These are phyloP conservation scores for Bombylius discolor DNA, from an alignment of 2,888 invertebrate genomes.

Conservation along the genomic window DNA sequence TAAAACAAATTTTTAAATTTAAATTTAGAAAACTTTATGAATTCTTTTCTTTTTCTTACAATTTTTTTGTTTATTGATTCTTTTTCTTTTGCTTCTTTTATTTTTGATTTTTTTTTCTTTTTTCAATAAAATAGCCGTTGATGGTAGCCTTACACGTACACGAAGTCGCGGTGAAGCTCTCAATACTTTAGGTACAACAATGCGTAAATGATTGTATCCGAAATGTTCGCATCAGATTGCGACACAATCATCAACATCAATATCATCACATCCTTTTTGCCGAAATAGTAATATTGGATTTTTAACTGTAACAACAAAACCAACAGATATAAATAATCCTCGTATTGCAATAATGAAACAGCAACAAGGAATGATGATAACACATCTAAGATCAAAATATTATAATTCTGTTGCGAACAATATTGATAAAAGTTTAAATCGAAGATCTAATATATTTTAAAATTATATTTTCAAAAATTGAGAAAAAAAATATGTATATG, in stretches of 20 bases:
- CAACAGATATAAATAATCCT: not conserved
- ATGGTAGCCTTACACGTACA: slow-evolving; percentile 59
- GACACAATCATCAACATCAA: too few relatives aligned
- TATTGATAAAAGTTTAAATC: slow-evolving; percentile 5
- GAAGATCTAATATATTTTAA: slow-evolving; percentile 12
- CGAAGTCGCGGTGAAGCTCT: slow-evolving; percentile 72
- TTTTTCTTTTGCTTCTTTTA: not conserved
- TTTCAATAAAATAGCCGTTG: slow-evolving; percentile 37
- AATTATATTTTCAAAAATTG: not conserved
- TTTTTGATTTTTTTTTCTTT: too few relatives aligned
- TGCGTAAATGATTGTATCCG: slow-evolving; percentile 37
- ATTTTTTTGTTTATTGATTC: not conserved
- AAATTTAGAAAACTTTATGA: not conserved
- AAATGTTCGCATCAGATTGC: slow-evolving; percentile 35
- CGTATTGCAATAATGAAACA: not conserved
- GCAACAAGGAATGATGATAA: not conserved
- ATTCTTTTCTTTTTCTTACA: not conserved
- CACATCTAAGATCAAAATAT: too few relatives aligned
- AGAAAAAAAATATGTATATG: not conserved
- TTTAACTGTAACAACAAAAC: not conserved
- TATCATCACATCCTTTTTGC: not conserved
- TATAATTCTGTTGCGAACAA: not conserved
- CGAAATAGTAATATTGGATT: not conserved
- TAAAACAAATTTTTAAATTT: not conserved
- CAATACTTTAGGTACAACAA: slow-evolving; percentile 53